phyloP scores from a whole-genome alignment of 2,113 vertebrate genomes.

The Hypomesus transpacificus region DNA sequence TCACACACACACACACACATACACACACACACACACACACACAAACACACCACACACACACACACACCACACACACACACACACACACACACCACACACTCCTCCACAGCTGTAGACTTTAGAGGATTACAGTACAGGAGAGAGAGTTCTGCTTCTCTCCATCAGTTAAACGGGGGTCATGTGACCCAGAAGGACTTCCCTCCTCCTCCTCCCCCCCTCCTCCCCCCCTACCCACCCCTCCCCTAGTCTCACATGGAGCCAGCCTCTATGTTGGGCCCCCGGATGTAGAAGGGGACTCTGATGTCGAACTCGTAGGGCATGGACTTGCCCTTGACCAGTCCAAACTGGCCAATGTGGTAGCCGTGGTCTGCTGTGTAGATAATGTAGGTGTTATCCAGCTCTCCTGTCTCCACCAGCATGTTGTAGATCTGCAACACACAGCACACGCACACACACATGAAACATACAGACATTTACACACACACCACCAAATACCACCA shows the following conservation, averaged over 20 bases:
- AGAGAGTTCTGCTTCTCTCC: no score
- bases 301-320: conserved; percentile 99
- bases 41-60: neutral
- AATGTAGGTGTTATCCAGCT: conserved; percentile 93
- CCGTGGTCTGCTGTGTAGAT: conserved; percentile 96
- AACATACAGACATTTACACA: neutral
- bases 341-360: conserved; percentile 97
- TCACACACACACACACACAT: conserved; percentile 13
- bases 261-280: conserved; percentile 92
- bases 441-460: conserved; percentile 12
- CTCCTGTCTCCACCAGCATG: conserved; percentile 83
- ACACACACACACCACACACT: no score
- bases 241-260: conserved; percentile 80
- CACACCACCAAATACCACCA: neutral
- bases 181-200: no score
- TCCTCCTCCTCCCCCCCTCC: neutral
- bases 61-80: conserved; percentile 7
- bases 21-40: conserved; percentile 12
- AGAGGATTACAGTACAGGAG: no score
- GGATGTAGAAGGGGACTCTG: conserved; percentile 91
- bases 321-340: conserved; percentile 97
- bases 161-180: no score
- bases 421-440: conserved; percentile 79
- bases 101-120: no score
- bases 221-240: neutral